Percentiles rank a stretch among this genome's conserved stretches.
Conservation (phyloP, 1,140 invertebrate species). For the Cardiocondyla obscurior region DNA sequence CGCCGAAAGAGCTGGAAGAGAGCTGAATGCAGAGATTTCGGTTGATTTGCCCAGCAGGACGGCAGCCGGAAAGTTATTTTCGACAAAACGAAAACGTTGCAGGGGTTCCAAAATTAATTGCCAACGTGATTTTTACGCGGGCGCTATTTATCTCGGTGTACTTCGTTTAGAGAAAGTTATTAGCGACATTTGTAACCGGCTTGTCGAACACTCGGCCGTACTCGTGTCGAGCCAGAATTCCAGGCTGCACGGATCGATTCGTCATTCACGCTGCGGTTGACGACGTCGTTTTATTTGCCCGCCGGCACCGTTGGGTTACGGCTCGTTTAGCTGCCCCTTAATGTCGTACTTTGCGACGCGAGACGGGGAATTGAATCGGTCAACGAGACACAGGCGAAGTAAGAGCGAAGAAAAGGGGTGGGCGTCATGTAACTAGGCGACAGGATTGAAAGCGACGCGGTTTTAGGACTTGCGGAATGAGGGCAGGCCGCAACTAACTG, state of each 20-base stretch:
- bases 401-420: slow-evolving; percentile 6
- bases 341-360: slow-evolving; percentile 35
- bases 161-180: slow-evolving; percentile 2
- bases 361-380: slow-evolving; percentile 25
- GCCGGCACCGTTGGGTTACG: slow-evolving; percentile 9
- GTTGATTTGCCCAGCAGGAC: background rate
- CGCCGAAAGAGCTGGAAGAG: background rate
- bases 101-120: slow-evolving; percentile 1
- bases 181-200: background rate
- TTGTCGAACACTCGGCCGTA: background rate
- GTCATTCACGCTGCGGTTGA: slow-evolving; percentile 12
- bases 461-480: slow-evolving; percentile 70
- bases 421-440: slow-evolving; percentile 24
- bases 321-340: slow-evolving; percentile 61
- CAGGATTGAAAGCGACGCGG: slow-evolving; percentile 70
- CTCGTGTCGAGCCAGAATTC: background rate
- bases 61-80: slow-evolving; percentile 1
- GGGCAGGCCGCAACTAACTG: slow-evolving; percentile 67
- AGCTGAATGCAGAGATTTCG: slow-evolving; percentile 19
- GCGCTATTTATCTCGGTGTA: background rate
- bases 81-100: background rate
- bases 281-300: slow-evolving; percentile 45
- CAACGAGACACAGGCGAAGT: slow-evolving; percentile 2
- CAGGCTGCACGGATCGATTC: background rate
- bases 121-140: background rate